Percentiles rank a stretch among this genome's conserved stretches.
phyloP scores from a whole-genome alignment of 2,888 invertebrate genomes.

The Keiferia lycopersicella region DNA sequence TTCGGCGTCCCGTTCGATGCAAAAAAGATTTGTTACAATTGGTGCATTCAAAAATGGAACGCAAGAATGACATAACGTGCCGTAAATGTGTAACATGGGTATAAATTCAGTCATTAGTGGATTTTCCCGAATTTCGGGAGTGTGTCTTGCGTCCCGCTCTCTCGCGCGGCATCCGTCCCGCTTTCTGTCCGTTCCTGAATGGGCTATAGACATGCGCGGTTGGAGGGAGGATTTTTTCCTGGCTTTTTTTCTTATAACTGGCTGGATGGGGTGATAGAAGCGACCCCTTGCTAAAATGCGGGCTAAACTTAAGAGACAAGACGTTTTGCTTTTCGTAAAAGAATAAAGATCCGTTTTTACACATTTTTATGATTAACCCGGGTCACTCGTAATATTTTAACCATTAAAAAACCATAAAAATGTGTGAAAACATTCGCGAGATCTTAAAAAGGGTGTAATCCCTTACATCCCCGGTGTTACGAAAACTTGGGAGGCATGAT shows the following conservation, averaged over 20 bases:
- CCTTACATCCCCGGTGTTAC: too few species aligned
- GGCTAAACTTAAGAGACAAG: background rate
- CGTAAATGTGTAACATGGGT: slow-evolving; percentile 35
- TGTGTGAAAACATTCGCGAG: too few species aligned
- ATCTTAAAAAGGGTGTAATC: too few species aligned
- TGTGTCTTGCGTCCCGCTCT: slow-evolving; percentile 42
- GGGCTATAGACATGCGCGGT: slow-evolving; percentile 68
- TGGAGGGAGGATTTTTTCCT: slow-evolving; percentile 33
- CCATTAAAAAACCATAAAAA: too few species aligned
- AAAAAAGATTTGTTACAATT: slow-evolving; percentile 13
- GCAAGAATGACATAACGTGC: slow-evolving; percentile 47
- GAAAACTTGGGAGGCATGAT: too few species aligned
- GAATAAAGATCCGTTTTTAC: background rate
- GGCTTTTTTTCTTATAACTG: slow-evolving; percentile 16
- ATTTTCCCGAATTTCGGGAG: slow-evolving; percentile 61
- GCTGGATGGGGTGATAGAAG: background rate
- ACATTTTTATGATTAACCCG: too few species aligned
- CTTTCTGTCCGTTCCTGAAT: slow-evolving; percentile 64
- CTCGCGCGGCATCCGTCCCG: slow-evolving; percentile 46
- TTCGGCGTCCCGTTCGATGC: background rate
- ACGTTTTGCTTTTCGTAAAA: background rate
- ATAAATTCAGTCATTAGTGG: slow-evolving; percentile 41
- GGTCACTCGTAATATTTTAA: too few species aligned
- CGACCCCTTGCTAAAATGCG: background rate
- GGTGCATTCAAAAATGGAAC: slow-evolving; percentile 36